phyloP scores from a whole-genome alignment of 2,888 invertebrate genomes.

The Iselma pallidipennis region DNA sequence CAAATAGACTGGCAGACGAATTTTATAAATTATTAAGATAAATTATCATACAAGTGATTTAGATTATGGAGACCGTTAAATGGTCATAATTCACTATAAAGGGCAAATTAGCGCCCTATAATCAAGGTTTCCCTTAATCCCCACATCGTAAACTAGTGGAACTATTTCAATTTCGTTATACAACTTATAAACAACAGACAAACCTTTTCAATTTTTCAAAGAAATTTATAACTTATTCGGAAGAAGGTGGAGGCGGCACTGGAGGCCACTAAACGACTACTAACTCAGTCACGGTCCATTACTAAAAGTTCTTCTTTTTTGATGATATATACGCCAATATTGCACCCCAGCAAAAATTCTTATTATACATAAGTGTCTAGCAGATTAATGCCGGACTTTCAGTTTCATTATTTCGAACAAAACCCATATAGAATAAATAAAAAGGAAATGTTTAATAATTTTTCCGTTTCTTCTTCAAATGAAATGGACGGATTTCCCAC shows the following conservation, averaged over 20 bases:
- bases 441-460: neutral
- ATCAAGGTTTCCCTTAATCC: constrained; percentile 45
- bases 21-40: too few relatives aligned
- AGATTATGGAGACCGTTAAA: too few relatives aligned
- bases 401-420: neutral
- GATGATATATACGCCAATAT: neutral
- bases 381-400: neutral
- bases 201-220: constrained; percentile 47
- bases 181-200: too few relatives aligned
- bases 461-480: neutral
- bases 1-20: too few relatives aligned
- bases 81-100: constrained; percentile 21
- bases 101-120: constrained; percentile 50
- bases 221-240: constrained; percentile 39
- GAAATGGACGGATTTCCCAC: neutral
- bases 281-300: neutral
- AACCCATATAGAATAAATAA: too few relatives aligned
- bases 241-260: neutral
- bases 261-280: neutral
- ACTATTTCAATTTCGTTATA: constrained; percentile 53
- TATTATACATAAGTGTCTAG: too few relatives aligned
- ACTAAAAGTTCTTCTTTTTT: too few relatives aligned
- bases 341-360: neutral
- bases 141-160: constrained; percentile 55
- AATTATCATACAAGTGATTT: too few relatives aligned